These are phyloP conservation scores for Sitta carolinensis DNA, from an alignment of 2,797 vertebrate species.

Conservation along the genomic window DNA sequence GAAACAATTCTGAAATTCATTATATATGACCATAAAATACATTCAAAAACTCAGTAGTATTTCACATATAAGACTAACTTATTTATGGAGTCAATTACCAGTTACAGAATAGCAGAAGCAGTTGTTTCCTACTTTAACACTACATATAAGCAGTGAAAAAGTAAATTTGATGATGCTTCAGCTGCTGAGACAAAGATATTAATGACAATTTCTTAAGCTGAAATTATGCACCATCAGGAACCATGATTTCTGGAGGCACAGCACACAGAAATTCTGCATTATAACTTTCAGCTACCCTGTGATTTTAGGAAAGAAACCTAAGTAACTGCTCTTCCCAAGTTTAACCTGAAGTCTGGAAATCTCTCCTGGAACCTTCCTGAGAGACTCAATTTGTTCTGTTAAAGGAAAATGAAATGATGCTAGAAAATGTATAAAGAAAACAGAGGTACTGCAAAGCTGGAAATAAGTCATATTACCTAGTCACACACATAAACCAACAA, in stretches of 20 bases:
- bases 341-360: not conserved
- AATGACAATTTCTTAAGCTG: not conserved
- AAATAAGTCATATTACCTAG: not conserved
- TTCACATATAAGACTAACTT: not conserved
- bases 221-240: not conserved
- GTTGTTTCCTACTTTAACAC: not conserved
- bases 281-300: not conserved
- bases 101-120: not conserved
- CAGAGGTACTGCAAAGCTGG: not conserved
- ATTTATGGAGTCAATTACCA: not conserved
- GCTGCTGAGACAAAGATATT: not conserved
- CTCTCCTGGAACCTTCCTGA: not conserved
- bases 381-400: not conserved
- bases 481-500: not conserved
- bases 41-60: not conserved
- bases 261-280: not conserved
- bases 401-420: not conserved
- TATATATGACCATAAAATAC: accelerated
- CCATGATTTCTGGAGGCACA: not conserved
- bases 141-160: not conserved
- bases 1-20: not conserved
- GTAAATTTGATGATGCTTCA: not conserved
- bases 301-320: not conserved
- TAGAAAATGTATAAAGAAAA: not conserved
- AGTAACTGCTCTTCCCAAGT: not conserved